Base-by-base conservation (phyloP, 2,797 vertebrate species). In the Alouatta caraya region DNA sequence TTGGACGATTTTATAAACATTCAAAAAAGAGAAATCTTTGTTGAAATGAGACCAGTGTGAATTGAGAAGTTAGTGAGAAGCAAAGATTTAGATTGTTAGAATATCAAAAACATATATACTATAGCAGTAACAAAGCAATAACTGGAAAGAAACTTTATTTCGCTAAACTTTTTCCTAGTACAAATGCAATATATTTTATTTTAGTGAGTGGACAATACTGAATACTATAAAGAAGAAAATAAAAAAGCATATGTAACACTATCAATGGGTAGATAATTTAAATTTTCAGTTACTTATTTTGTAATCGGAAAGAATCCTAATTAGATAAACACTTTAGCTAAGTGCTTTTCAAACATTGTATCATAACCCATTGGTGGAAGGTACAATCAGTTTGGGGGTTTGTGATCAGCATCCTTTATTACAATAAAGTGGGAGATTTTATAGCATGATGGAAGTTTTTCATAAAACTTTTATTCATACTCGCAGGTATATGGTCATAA, bases 231-330 rank as follows among this genome's bases (percentile, higher is more conserved):
- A 87, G 21, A 79, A 75, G 48, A 93, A 96, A 90, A 93, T 55
- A 19, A 88, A 95, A 79, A 94, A 76, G n/a, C 78, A 81, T 80
- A 4, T 82, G 12, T 82, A 93, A 94, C 73, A 76, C 28, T 73
- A 88, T 86, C 50, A 94, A 22, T 80, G 26, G 28, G 12, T 79
- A 88, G 10, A 46, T 81, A 52, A 92, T 94, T 94, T 94, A 94
- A 97, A 96, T 93, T 96, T 96, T 84, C 44, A 95, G 55, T 78
- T 50, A 91, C 86, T 93, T 96, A 93, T 87, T 92, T 95, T 95
- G 37, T 85, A 95, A 85, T 90, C 44, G 21, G 13, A 19, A 92
- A 92, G 39, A 88, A 93, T 96, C 19, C 64, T 97, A 90, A 94
- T 88, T 86, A 96, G 86, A 81, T 92, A 30, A 97, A 88, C n/a